Base-by-base conservation (phyloP, 2,888 invertebrate genomes). In the Oscheius sp. region DNA sequence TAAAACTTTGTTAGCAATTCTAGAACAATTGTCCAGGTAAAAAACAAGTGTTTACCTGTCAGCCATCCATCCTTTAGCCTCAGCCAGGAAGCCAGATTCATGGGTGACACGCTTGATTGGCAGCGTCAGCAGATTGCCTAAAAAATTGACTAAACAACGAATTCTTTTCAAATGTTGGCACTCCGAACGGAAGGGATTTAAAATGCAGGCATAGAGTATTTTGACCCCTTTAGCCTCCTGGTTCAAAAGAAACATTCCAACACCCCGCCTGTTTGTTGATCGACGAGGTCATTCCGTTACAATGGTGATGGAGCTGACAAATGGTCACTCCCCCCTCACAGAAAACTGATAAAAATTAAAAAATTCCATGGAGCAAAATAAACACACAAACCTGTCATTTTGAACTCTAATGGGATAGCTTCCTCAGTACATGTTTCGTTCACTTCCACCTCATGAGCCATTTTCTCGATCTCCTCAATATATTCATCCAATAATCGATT, bases 401-500 rank as follows among this genome's bases (percentile, higher is more conserved):
- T 77, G 50, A 82, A 70, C 47, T 81, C 81, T 28, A 83, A 74
- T 1, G 83, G 83, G 26, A 75, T 79, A 1, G 80, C 77, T 67
- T 83, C 82, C 36, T 83, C 83, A 6, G 65, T 63, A 14, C 77
- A 66, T 2, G 67, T 71, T 36, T 83, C 82, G 9, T 79, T 73
- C 33, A 77, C 71, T 6, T 72, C 68, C 14, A 84, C 83, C 26
- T 79, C 76, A n/a, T 77, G 72, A 22, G 83, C 83, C 78, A 84
- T 84, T 59, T 84, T 82, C 65, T 84, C 82, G 22, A 84, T 80
- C 61, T 84, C 82, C 17, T 80, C 78, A n/a, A 84, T 80, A 66
- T 82, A 83, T 47, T 84, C 79, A 47, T 82, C 78, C 12, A 84
- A 56, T 17, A 82, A 45, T 20, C 75, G 72, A 54, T 81, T 76